A percentile compares a stretch with the other conserved stretches of the same genome.
These are phyloP conservation scores for Pseudomyrmex sp. DNA, from an alignment of 1,140 invertebrate species.

Conservation along the genomic window DNA sequence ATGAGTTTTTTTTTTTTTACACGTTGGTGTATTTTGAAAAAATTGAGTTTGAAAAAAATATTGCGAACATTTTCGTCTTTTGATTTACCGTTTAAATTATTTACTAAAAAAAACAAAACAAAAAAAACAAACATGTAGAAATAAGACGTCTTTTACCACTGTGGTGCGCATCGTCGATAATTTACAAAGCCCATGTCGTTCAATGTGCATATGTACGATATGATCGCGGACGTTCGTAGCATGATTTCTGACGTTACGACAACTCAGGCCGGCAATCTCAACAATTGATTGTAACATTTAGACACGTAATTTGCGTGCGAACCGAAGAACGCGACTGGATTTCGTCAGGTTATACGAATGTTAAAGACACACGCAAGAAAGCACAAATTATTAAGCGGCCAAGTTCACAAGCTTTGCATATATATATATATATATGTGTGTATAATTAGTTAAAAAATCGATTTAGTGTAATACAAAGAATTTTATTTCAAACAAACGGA, in stretches of 20 bases:
- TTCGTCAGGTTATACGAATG: conserved; percentile 43
- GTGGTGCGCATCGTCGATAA: conserved; percentile 67
- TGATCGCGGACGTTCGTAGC: neutral
- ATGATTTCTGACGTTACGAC: neutral
- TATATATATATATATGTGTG: no score
- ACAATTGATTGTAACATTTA: conserved; percentile 9
- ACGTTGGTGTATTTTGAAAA: no score
- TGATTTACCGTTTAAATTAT: no score
- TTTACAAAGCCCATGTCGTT: conserved; percentile 73
- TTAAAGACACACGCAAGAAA: conserved; percentile 8
- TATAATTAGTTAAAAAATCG: no score
- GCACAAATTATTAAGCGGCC: conserved; percentile 1
- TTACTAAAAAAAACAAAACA: no score
- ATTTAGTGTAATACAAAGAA: neutral
- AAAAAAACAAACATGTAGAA: neutral
- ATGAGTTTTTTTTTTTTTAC: neutral
- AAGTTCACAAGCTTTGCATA: conserved; percentile 15
- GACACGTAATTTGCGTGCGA: neutral
- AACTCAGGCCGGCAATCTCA: neutral
- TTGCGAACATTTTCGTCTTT: no score
- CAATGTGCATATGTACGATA: conserved; percentile 58
- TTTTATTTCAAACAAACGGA: neutral
- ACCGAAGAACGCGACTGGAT: conserved; percentile 2
- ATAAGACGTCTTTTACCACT: conserved; percentile 67
- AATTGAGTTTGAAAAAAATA: no score